Evolutionary conservation across 2,797 vertebrate genomes (phyloP), one percentile per base, ranked within the genome.

Genomic region (Malurus leucopterus): DNA sequence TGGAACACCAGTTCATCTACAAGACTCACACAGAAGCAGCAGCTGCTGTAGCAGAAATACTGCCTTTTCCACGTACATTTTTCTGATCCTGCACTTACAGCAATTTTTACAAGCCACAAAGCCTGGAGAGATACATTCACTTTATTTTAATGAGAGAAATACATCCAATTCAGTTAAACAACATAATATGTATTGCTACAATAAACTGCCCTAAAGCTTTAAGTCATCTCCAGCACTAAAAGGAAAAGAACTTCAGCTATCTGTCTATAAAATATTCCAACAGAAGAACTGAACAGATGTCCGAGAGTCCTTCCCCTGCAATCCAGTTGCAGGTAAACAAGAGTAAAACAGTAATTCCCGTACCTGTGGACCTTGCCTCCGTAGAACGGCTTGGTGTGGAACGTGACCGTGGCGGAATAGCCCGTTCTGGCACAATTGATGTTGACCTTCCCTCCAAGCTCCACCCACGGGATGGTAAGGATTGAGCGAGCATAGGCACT

Each of bases 361-460:
- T 96, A 99, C 99, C 98, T 98, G 98, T 99, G 99, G 5, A 99
- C 98, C 65, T 99, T 99, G 55, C 99, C 99, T 70, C 99, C 99
- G 1, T 99, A 99, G 95, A 99, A 99, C 4, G 99, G 99, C 92
- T 99, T 99, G 40, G 99, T 99, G 96, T 99, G 99, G 96, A 99
- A 99, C 1, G 97, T 98, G 95, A 99, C 98, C 0, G 97, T 97
- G 72, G 99, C 99, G 0, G 98, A 98, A 96, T 99, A 99, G 40
- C 99, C 99, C 0, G 98, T 99, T 96, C 98, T 98, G 86, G 95
- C 98, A 80, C 99, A 99, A 91, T 7, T 98, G 96, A 99, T 99
- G 96, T 96, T 98, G 92, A 99, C 98, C 91, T 99, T 99, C 3
- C 99, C 99, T 53, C 99, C 99, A 9, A 99, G 98, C 96, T 99